These are phyloP conservation scores for Nebria ingens DNA, from an alignment of 1,140 invertebrate genomes.

Conservation along the genomic window DNA sequence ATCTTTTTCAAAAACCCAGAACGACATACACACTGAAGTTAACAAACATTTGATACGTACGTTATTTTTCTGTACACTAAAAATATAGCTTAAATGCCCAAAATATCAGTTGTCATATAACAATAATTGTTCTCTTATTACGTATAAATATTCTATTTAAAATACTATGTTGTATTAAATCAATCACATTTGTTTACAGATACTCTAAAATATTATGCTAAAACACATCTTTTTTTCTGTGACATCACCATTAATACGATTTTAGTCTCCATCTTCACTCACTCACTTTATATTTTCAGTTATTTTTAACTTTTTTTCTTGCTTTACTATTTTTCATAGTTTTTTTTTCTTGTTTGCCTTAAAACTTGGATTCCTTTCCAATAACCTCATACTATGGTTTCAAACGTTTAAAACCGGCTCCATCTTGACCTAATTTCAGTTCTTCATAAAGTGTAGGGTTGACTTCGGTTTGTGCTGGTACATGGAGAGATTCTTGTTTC, in stretches of 20 bases:
- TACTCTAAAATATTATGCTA: background rate
- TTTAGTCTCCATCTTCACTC: background rate
- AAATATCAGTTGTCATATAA: no score
- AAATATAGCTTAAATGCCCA: background rate
- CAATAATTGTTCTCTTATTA: background rate
- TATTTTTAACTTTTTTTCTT: background rate
- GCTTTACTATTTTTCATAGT: background rate
- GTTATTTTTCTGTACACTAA: background rate
- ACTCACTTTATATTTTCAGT: constrained; percentile 5
- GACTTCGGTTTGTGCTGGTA: constrained; percentile 45
- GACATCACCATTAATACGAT: background rate
- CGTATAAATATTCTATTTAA: constrained; percentile 8
- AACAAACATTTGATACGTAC: background rate
- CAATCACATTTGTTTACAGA: constrained; percentile 6
- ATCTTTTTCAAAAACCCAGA: no score
- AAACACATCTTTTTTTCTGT: background rate
- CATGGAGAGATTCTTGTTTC: constrained; percentile 34
- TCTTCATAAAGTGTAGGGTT: constrained; percentile 67
- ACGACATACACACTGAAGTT: no score
- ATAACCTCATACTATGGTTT: constrained; percentile 34
- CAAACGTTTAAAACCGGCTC: constrained; percentile 66
- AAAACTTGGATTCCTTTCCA: constrained; percentile 17
- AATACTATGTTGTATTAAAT: constrained; percentile 5
- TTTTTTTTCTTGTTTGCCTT: constrained; percentile 6
- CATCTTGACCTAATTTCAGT: constrained; percentile 65